These are phyloP conservation scores for Brachionus paranguensis DNA, from an alignment of 1,140 invertebrate genomes.

Conservation along the genomic window DNA sequence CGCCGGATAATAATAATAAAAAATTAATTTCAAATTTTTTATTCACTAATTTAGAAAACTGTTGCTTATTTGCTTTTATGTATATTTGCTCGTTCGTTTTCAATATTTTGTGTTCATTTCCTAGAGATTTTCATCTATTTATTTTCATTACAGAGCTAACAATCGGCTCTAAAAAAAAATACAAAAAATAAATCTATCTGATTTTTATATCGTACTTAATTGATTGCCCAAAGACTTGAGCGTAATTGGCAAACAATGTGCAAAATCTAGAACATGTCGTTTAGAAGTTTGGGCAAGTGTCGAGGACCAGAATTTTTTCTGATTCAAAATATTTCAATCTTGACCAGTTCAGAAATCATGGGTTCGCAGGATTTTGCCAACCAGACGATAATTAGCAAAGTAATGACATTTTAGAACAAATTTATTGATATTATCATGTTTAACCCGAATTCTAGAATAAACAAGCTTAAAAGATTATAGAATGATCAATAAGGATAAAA, in stretches of 20 bases:
- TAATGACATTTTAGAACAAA: neutral
- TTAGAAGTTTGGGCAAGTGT: neutral
- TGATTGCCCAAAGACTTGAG: neutral
- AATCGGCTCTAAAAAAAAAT: neutral
- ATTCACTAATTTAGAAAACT: slow-evolving; percentile 32
- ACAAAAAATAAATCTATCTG: neutral
- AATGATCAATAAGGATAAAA: neutral
- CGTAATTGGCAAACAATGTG: neutral
- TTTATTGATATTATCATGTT: neutral
- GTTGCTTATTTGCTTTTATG: slow-evolving; percentile 19
- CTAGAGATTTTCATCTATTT: slow-evolving; percentile 13
- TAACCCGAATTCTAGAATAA: neutral
- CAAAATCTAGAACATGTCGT: neutral
- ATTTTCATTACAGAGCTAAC: neutral
- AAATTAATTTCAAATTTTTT: slow-evolving; percentile 33
- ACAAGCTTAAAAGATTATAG: slow-evolving; percentile 11
- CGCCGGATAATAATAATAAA: slow-evolving; percentile 33
- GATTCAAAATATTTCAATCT: no score
- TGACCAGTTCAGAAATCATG: no score
- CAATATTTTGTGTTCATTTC: slow-evolving; percentile 13
- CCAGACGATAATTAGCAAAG: neutral
- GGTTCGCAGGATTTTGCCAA: no score
- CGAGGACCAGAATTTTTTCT: no score
- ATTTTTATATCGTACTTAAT: neutral
- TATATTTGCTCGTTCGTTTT: slow-evolving; percentile 18